Evolutionary conservation across 2,888 invertebrate genomes (phyloP).

Genomic region (Tortrix viridana): DNA sequence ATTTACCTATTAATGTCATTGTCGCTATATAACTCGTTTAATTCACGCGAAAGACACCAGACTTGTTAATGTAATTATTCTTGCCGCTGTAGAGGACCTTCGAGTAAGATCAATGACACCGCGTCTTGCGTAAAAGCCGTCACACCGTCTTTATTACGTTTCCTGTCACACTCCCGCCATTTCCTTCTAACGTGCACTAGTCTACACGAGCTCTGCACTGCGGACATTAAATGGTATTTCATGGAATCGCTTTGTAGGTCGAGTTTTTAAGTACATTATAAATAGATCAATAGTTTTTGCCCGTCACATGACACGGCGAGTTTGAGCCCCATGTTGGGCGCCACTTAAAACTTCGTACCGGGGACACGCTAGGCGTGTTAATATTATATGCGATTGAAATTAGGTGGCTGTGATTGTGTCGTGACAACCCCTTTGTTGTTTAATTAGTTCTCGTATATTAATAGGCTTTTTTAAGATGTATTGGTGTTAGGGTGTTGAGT

Average conservation of each 20-base stretch:
- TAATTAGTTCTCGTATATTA: not conserved
- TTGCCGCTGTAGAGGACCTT: no score
- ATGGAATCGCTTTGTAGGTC: conserved; percentile 25
- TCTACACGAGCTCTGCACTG: conserved; percentile 30
- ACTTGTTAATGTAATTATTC: no score
- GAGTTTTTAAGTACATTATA: conserved; percentile 2
- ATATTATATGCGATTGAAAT: no score
- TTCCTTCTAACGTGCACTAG: conserved; percentile 4
- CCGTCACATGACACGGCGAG: conserved; percentile 20
- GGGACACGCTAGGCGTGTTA: no score
- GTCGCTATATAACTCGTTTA: no score
- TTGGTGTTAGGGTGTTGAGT: no score
- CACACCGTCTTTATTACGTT: no score
- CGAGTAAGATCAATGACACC: no score
- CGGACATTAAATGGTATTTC: conserved; percentile 30
- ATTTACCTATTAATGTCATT: no score
- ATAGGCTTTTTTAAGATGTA: not conserved
- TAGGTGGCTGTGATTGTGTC: no score
- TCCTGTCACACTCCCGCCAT: not conserved
- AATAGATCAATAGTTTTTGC: conserved; percentile 31
- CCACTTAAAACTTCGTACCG: conserved; percentile 29
- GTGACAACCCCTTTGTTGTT: not conserved
- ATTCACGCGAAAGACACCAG: no score
- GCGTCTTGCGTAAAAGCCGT: no score
- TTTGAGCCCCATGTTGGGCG: conserved; percentile 43